Base-by-base conservation (phyloP, 1,140 invertebrate species). In the Saccostrea echinata region DNA sequence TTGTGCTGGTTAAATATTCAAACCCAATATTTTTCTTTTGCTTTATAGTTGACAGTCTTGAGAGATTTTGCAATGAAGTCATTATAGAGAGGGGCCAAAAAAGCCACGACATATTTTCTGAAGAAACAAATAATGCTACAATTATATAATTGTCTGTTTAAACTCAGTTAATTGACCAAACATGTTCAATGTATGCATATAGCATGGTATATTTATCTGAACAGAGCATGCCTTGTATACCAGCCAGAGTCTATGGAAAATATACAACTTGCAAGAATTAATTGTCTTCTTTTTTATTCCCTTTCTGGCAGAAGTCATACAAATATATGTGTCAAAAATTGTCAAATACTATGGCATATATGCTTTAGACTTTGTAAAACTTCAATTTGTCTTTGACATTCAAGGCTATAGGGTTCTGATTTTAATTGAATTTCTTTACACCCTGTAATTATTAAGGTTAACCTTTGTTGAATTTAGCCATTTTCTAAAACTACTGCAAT, bases 11-110 rank as follows among this genome's bases (percentile, higher is more conserved):
- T 71, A 71, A 71, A 71, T 27, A 33, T 71, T 71, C 27, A 71
- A 71, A 71, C 27, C 4, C 27, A 71, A 71, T 71, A 71, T 71
- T 71, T 71, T 71, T 71, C 68, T 71, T 71, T 35, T 27, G 68
- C 24, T 71, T 71, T 71, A 71, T 43, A 71, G 24, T 13, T 30
- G 68, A 71, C 9, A 30, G 68, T 71, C 27, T 71, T 71, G 6
- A 71, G 27, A 30, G 27, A 71, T 71, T 71, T 71, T 71, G 68
- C 68, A 71, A 71, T 71, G 68, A 71, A 71, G n/a, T 71, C 68
- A 30, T 71, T 27, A 4, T 9, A 13, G 11, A 33, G 68, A 11
- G 68, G 30, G 68, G 24, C 1, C 3, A 57, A 21, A 57, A 57
- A 57, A 18, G 55, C 16, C 13, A 18, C 16, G 55, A 43, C 2